phyloP scores from a whole-genome alignment of 2,113 vertebrate genomes.

The Heterocephalus glaber region DNA sequence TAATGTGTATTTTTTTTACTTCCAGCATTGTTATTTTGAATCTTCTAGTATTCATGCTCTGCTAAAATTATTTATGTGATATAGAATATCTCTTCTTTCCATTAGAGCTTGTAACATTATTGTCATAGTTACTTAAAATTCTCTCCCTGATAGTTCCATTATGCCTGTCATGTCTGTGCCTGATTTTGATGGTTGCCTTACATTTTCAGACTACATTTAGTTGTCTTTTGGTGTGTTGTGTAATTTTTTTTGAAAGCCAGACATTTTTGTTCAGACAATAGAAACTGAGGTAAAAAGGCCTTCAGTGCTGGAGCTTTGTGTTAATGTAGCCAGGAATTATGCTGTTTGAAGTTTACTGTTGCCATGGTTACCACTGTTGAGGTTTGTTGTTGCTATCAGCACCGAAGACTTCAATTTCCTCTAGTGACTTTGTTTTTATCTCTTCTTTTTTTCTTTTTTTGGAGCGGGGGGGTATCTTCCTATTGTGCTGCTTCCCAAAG shows the following conservation, averaged over 20 bases:
- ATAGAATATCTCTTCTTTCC: not conserved
- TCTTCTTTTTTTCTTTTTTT: not conserved
- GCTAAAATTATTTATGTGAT: not conserved
- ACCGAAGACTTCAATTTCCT: conserved; percentile 31
- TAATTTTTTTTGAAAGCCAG: not conserved
- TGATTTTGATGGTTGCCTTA: conserved; percentile 39
- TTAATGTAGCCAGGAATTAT: not conserved
- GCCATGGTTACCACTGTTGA: conserved; percentile 40
- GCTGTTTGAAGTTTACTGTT: conserved; percentile 50
- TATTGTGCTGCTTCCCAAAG: not conserved
- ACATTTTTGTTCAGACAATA: not conserved
- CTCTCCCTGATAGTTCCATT: not conserved
- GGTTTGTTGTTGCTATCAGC: conserved; percentile 50
- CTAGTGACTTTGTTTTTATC: conserved; percentile 31
- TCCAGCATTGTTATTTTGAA: conserved; percentile 4
- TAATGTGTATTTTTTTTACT: not conserved
- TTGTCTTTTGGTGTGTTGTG: not conserved
- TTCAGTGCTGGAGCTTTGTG: conserved; percentile 39
- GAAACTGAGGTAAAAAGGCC: not conserved
- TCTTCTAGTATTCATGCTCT: not conserved
- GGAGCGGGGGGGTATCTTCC: not conserved
- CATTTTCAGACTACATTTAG: not conserved
- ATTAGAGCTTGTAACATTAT: not conserved
- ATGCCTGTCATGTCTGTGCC: not conserved
- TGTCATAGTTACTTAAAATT: conserved; percentile 33